Conservation (phyloP, 1,140 invertebrate species). For the Lasioglossum albipes region DNA sequence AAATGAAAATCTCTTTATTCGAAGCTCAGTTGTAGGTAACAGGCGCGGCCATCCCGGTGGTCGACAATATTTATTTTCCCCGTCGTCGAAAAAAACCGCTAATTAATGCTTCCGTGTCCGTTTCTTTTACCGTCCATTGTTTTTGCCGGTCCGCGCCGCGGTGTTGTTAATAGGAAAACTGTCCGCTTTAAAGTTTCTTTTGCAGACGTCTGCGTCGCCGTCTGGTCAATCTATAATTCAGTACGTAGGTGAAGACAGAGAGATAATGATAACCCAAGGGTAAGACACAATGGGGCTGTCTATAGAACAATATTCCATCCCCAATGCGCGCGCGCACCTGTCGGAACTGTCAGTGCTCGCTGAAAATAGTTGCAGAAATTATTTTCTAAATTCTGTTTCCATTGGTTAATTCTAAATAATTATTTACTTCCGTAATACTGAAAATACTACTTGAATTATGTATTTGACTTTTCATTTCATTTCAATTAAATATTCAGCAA, state of each 20-base stretch:
- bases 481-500: no score
- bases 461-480: no score
- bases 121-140: neutral
- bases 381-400: no score
- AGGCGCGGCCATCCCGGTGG: neutral
- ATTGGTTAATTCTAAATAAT: no score
- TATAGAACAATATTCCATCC: slow-evolving; percentile 29
- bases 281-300: slow-evolving; percentile 52
- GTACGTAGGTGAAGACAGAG: slow-evolving; percentile 54
- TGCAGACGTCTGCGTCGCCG: neutral
- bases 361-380: no score
- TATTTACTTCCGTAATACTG: no score
- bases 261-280: slow-evolving; percentile 58
- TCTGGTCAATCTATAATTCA: slow-evolving; percentile 53
- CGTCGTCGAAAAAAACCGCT: neutral
- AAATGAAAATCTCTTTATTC: neutral
- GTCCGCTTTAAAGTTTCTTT: neutral
- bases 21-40: neutral
- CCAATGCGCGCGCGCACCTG: slow-evolving; percentile 53
- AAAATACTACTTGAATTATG: no score
- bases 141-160: neutral
- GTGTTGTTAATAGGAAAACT: neutral
- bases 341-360: slow-evolving; percentile 32
- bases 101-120: neutral
- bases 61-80: neutral